Evolutionary conservation across 2,888 invertebrate genomes (phyloP), one percentile per base, ranked within the genome.

Genomic region (Homarus gammarus): DNA sequence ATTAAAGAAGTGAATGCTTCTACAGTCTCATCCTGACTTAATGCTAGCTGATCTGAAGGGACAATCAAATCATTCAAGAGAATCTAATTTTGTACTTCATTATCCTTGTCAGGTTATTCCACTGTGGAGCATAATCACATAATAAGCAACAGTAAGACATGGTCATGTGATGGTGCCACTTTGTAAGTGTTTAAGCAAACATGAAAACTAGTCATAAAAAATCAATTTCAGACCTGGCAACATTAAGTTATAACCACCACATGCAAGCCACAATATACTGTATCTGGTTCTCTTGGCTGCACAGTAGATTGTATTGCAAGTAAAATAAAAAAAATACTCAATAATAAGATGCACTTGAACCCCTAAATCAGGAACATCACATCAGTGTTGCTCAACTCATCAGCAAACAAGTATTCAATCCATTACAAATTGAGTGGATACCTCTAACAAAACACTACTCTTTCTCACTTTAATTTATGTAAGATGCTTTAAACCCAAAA

Each of bases 81-180:
- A 84, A 84, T 40, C 73, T 61, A 75, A 84, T 61, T 84, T 84
- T 84, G 84, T 84, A 84, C 84, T 84, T 84, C 84, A 49, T 61
- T 84, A 40, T 84, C 75, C 75, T 84, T 75, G 84, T 75, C 61
- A 84, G 83, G 31, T 84, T 51, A 36, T 61, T 72, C 75, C 70
- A 38, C 56, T n/a, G 64, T 64, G 64, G 6, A 64, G 64, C 22
- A 64, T 64, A 22, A 64, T 64, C 64, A 64, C 27, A 64, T 64
- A 22, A 22, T 56, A 27, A 64, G 31, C 27, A 64, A 64, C 27
- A 27, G 27, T 22, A 64, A 64, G 64, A 56, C 12, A 22, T 56
- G 56, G 56, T 56, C 22, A 56, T 44, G 22, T 22, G 22, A 56
- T 56, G 56, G 56, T 56, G 3, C 56, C 56, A 56, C 22, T 22